Conservation (phyloP, 2,113 vertebrate species). For the Cyanistes caeruleus region DNA sequence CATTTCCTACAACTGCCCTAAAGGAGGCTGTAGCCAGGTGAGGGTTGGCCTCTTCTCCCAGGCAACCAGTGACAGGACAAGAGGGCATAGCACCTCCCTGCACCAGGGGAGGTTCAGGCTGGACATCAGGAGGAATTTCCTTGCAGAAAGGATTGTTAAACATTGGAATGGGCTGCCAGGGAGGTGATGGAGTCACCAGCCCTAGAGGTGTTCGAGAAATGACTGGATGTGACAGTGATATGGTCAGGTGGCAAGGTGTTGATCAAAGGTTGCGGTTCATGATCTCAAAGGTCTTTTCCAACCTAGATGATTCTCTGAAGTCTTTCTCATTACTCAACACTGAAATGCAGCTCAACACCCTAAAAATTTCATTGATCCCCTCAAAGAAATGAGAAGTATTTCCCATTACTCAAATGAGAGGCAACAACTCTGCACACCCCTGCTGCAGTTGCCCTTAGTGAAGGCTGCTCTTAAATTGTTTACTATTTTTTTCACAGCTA, state of each 20-base stretch:
- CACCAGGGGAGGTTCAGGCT: not conserved
- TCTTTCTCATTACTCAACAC: not conserved
- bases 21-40: not conserved
- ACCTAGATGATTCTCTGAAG: not conserved
- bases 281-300: not conserved
- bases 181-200: not conserved
- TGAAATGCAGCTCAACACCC: not conserved
- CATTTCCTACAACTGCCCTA: accelerated
- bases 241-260: not conserved
- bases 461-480: not conserved
- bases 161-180: not conserved
- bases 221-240: not conserved
- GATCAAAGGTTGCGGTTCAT: not conserved
- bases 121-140: not conserved
- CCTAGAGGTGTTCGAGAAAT: not conserved
- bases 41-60: not conserved
- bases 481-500: not conserved
- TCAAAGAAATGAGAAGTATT: not conserved
- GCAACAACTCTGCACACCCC: accelerated
- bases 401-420: not conserved
- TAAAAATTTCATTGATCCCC: not conserved
- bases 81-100: not conserved
- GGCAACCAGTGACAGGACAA: not conserved
- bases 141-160: not conserved
- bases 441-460: not conserved